Percentiles rank a stretch among this genome's conserved stretches.
Evolutionary conservation across 2,113 vertebrate species (phyloP).

Genomic region (Aramus guarauna): DNA sequence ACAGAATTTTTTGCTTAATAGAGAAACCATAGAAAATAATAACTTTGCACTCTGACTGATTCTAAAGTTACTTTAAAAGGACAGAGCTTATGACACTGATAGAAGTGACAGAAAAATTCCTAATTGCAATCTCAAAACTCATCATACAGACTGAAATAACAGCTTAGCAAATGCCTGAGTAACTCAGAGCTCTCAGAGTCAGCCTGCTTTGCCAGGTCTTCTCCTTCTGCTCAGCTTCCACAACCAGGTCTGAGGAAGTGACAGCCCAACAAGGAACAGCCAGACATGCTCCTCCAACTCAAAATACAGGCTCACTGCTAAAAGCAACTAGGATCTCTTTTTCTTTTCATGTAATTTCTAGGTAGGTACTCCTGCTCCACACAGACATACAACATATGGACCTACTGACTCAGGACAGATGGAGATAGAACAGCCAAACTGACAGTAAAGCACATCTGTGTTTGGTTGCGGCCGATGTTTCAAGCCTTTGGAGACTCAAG

Average conservation of each 20-base stretch:
- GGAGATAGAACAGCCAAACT: neutral
- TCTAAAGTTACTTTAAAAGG: neutral
- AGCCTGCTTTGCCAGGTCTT: neutral
- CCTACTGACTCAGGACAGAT: neutral
- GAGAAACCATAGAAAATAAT: neutral
- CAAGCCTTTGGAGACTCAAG: neutral
- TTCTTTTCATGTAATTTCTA: neutral
- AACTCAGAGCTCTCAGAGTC: neutral
- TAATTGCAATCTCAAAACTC: neutral
- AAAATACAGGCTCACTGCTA: neutral
- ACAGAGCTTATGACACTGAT: neutral
- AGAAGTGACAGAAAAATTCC: neutral
- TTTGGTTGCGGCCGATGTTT: neutral
- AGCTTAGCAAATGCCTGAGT: neutral
- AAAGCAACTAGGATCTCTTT: neutral
- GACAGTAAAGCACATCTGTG: neutral
- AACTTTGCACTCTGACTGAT: neutral
- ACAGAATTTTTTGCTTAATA: neutral
- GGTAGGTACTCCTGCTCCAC: neutral
- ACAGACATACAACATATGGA: neutral
- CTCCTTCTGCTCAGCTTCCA: neutral
- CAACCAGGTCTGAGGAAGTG: neutral
- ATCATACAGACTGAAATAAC: neutral
- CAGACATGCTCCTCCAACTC: neutral
- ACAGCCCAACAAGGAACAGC: neutral